Conservation (phyloP, 2,888 invertebrate species). For the Mythimna ferrago region DNA sequence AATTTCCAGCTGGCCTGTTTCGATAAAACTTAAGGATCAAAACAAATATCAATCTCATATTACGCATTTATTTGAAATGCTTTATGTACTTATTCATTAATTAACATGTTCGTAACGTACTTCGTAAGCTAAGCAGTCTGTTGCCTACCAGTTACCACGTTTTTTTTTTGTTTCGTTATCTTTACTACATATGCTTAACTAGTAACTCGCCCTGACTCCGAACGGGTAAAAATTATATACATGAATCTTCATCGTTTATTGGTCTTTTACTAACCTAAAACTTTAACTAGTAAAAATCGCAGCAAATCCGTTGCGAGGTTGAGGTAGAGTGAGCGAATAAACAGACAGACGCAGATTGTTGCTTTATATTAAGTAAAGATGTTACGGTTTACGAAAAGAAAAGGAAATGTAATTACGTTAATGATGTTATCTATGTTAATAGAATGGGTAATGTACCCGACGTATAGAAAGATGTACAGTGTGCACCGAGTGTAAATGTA, state of each 20-base stretch:
- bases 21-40: constrained; percentile 12
- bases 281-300: too few relatives aligned
- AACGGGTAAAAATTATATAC: too few relatives aligned
- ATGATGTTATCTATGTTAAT: constrained; percentile 42
- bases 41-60: not conserved
- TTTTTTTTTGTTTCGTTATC: constrained; percentile 5
- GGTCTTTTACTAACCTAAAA: too few relatives aligned
- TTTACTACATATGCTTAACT: not conserved
- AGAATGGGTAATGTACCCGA: not conserved
- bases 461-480: not conserved
- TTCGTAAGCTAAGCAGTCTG: constrained; percentile 19
- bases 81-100: constrained; percentile 43
- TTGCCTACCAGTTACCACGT: constrained; percentile 11
- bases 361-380: constrained; percentile 2
- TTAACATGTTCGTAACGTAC: constrained; percentile 17
- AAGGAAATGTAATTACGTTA: constrained; percentile 15
- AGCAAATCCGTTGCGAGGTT: too few relatives aligned
- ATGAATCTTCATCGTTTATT: too few relatives aligned
- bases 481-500: not conserved
- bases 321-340: too few relatives aligned
- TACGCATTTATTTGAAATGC: constrained; percentile 31
- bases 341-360: too few relatives aligned
- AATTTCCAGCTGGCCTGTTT: constrained; percentile 46
- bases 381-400: constrained; percentile 15
- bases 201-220: too few relatives aligned